These are phyloP conservation scores for Halocynthia aurantium DNA, from an alignment of 23 tunicate species.

Conservation along the genomic window DNA sequence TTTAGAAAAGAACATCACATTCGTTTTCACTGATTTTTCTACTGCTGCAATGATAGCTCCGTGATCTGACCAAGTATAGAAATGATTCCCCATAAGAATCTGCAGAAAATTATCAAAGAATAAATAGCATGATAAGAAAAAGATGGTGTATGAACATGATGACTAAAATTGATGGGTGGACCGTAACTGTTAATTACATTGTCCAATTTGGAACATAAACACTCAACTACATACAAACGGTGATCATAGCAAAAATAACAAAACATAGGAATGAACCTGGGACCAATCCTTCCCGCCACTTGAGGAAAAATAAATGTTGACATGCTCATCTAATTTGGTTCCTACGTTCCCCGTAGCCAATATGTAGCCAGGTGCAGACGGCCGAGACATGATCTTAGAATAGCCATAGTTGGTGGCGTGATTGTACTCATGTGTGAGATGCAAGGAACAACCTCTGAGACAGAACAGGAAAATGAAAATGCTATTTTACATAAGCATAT, in stretches of 20 bases:
- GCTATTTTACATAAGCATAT: background rate
- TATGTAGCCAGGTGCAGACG: conserved; percentile 80
- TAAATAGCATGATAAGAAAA: background rate
- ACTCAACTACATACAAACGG: too few species aligned
- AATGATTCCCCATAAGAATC: conserved; percentile 43
- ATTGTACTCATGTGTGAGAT: conserved; percentile 50
- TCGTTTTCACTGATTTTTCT: conserved; percentile 27
- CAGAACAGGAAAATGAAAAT: background rate
- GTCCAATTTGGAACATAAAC: too few species aligned
- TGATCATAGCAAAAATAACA: too few species aligned
- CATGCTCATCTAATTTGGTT: conserved; percentile 17
- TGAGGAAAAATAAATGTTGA: conserved; percentile 49
- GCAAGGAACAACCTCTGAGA: conserved; percentile 54
- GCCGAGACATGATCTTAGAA: conserved; percentile 37
- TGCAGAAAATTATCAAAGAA: conserved; percentile 6
- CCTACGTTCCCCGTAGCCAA: conserved; percentile 66
- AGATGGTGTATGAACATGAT: background rate
- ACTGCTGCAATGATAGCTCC: conserved; percentile 66
- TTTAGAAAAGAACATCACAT: conserved; percentile 35
- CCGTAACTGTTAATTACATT: too few species aligned
- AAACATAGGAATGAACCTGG: conserved; percentile 22
- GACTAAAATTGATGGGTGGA: background rate
- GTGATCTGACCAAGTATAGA: conserved; percentile 76
- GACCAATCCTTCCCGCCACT: conserved; percentile 63
- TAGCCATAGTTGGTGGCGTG: background rate